A percentile compares a stretch with the other conserved stretches of the same genome.
phyloP scores from a whole-genome alignment of 2,888 invertebrate genomes.

The Syrphus vitripennis region DNA sequence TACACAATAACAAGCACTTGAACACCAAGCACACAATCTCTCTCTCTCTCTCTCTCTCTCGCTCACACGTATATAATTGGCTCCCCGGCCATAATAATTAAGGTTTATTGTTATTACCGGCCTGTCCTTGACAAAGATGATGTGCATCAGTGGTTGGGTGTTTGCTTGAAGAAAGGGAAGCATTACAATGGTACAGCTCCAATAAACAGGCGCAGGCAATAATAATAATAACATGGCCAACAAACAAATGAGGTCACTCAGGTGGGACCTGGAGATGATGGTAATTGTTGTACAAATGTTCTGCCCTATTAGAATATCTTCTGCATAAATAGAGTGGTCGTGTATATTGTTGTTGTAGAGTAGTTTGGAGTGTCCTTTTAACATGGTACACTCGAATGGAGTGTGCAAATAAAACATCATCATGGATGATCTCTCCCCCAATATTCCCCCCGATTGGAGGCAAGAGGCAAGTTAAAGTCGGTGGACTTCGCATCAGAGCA shows the following conservation, averaged over 20 bases:
- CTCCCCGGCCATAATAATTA: constrained; percentile 71
- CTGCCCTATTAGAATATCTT: constrained; percentile 61
- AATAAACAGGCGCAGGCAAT: constrained; percentile 57
- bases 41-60: neutral
- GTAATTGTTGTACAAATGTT: constrained; percentile 69
- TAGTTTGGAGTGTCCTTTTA: constrained; percentile 20
- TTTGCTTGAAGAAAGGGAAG: neutral
- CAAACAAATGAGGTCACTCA: constrained; percentile 69
- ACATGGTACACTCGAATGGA: constrained; percentile 48
- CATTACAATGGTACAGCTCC: constrained; percentile 11
- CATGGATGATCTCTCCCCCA: neutral
- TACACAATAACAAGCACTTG: constrained; percentile 24
- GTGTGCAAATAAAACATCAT: constrained; percentile 66
- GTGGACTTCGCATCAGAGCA: neutral
- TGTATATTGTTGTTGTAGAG: neutral
- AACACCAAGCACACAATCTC: constrained; percentile 30
- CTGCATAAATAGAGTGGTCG: constrained; percentile 54
- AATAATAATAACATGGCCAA: constrained; percentile 58
- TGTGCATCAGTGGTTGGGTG: constrained; percentile 17
- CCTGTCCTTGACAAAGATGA: constrained; percentile 71
- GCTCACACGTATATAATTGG: constrained; percentile 49
- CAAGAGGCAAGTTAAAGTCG: neutral
- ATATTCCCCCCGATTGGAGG: neutral
- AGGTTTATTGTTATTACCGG: constrained; percentile 70
- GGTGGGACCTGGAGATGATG: constrained; percentile 68